phyloP scores from a whole-genome alignment of 2,113 vertebrate genomes.

The Microcebus ravelobensis region DNA sequence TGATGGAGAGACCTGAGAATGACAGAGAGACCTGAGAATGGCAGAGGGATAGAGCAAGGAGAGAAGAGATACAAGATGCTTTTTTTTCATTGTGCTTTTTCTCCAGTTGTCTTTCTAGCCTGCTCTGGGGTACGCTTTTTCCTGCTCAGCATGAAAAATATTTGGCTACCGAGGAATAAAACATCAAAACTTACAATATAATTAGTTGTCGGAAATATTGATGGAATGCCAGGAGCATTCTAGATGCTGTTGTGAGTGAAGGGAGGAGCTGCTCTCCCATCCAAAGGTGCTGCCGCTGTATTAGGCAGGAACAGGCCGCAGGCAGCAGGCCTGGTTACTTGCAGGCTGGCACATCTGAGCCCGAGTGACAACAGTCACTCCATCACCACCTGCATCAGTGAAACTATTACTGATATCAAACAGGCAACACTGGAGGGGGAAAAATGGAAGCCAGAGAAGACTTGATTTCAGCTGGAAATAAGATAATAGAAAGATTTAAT shows the following conservation, averaged over 20 bases:
- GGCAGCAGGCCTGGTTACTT: too few species aligned
- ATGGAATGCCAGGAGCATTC: neutral
- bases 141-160: neutral
- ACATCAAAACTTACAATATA: conserved; percentile 11
- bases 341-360: neutral
- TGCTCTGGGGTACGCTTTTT: neutral
- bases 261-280: neutral
- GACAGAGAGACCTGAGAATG: neutral
- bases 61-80: accelerated
- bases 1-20: neutral
- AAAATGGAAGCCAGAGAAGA: neutral
- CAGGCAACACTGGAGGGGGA: neutral
- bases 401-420: neutral
- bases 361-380: neutral
- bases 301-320: neutral
- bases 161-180: neutral
- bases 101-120: neutral
- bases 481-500: neutral
- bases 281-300: neutral
- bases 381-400: neutral
- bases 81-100: neutral
- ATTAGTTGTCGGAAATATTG: neutral
- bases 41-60: neutral
- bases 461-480: neutral
- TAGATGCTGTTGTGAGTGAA: neutral